Base-by-base conservation (phyloP, 2,113 vertebrate genomes). In the Protomyctophum bolini region DNA sequence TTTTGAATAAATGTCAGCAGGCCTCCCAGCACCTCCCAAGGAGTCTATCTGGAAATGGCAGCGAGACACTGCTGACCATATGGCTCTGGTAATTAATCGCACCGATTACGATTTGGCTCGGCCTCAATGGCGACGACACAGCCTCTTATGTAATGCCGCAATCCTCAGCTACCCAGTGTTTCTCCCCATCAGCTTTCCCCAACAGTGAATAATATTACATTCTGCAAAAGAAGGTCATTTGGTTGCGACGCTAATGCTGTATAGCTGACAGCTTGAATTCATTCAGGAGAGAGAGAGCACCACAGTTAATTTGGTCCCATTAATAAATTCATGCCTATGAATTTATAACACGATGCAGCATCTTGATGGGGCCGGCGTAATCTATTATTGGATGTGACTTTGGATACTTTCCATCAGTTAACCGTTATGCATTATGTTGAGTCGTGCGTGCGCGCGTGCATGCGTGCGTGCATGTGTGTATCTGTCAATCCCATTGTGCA, bases 31-130 rank as follows among this genome's bases (percentile, higher is more conserved):
- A 84, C 85, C 89, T 92, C 88, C 83, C 81, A 67, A 89, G 87
- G 81, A 88, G 72, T 76, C 83, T 85, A 89, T 92, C 80, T 84
- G 84, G 83, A 93, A 88, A 91, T 85, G 92, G 86, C 88, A 86
- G 87, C 67, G 85, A 87, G 77, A 86, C 68, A 21, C 89, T 80
- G 84, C 81, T 91, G 89, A 92, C 92, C 92, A 93, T 92, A 92
- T 92, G 93, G 93, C 88, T 87, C 79, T 70, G 75, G 80, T 93
- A 92, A 92, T 92, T 92, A 92, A 93, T 94, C 82, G 86, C 73
- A 69, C 58, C 85, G 81, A 90, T 92, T 92, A 92, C 3, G 5
- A 41, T 91, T 88, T 93, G 92, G 91, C 91, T 88, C 56, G 9
- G 60, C 76, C 67, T 87, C 88, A 77, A 83, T 68, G 67, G 86